phyloP scores from a whole-genome alignment of 2,888 invertebrate species.

The Protonemura montana region DNA sequence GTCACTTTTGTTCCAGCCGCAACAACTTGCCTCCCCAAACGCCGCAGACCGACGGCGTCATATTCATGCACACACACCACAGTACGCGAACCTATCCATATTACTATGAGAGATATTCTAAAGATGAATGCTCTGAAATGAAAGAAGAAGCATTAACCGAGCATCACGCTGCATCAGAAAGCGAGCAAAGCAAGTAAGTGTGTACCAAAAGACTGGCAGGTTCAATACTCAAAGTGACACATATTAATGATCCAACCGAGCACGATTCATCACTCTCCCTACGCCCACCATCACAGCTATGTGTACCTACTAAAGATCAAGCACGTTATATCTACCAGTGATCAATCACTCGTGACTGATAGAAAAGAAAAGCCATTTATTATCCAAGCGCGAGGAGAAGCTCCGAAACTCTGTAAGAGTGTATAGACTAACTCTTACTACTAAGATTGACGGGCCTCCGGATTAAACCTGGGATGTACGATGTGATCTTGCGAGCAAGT shows the following conservation, averaged over 20 bases:
- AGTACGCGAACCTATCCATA: background rate
- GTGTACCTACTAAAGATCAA: constrained; percentile 57
- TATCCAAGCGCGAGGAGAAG: constrained; percentile 52
- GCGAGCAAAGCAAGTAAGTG: constrained; percentile 53
- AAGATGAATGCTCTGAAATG: constrained; percentile 19
- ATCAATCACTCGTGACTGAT: constrained; percentile 61
- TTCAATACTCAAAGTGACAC: constrained; percentile 60
- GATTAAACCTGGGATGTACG: constrained; percentile 23
- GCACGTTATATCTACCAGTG: constrained; percentile 57
- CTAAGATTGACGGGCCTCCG: constrained; percentile 23
- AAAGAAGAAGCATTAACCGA: constrained; percentile 35
- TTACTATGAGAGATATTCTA: background rate
- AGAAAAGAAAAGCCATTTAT: constrained; percentile 61
- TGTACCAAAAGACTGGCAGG: constrained; percentile 55
- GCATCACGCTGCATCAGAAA: constrained; percentile 43
- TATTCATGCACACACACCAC: background rate
- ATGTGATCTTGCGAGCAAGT: constrained; percentile 24
- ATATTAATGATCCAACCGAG: constrained; percentile 60
- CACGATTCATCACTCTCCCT: constrained; percentile 61
- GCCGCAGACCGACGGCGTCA: background rate
- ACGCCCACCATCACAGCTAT: constrained; percentile 52
- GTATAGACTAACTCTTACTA: constrained; percentile 13
- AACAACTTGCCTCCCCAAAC: background rate
- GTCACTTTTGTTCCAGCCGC: background rate
- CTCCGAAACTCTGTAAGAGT: constrained; percentile 31